Percentiles rank a stretch among this genome's conserved stretches.
Evolutionary conservation across 2,113 vertebrate genomes (phyloP).

Genomic region (Petromus typicus): DNA sequence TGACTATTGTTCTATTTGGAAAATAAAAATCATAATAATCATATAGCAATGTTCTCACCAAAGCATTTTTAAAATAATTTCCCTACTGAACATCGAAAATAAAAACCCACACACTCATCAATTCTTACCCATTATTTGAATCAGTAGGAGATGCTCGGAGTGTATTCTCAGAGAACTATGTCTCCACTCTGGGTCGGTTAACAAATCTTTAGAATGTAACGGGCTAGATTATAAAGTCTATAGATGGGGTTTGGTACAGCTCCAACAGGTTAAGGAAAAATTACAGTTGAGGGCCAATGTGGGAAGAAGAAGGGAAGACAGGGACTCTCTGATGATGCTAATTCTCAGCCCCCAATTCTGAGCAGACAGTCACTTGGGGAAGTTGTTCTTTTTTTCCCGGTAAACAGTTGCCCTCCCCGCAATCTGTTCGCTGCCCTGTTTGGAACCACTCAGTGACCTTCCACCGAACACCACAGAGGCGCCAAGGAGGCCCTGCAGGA

Average conservation of each 20-base stretch:
- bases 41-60: conserved; percentile 73
- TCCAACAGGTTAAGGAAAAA: conserved; percentile 58
- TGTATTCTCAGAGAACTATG: conserved; percentile 32
- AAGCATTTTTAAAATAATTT: conserved; percentile 73
- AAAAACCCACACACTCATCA: conserved; percentile 74
- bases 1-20: conserved; percentile 75
- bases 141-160: conserved; percentile 65
- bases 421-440: neutral
- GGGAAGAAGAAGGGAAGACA: neutral
- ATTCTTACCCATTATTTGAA: conserved; percentile 65
- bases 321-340: neutral
- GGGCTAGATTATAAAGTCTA: conserved; percentile 25
- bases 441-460: neutral
- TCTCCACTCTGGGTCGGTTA: neutral
- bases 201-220: neutral
- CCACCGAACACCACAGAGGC: neutral
- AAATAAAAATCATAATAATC: conserved; percentile 80
- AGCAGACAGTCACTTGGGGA: neutral
- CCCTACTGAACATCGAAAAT: conserved; percentile 66
- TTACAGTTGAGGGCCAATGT: conserved; percentile 22
- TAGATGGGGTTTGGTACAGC: conserved; percentile 14
- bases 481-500: neutral
- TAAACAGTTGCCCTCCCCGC: neutral
- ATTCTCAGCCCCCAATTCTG: neutral
- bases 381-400: neutral